Evolutionary conservation across 2,113 vertebrate species (phyloP).

Genomic region (Dunckerocampus dactyliophorus): DNA sequence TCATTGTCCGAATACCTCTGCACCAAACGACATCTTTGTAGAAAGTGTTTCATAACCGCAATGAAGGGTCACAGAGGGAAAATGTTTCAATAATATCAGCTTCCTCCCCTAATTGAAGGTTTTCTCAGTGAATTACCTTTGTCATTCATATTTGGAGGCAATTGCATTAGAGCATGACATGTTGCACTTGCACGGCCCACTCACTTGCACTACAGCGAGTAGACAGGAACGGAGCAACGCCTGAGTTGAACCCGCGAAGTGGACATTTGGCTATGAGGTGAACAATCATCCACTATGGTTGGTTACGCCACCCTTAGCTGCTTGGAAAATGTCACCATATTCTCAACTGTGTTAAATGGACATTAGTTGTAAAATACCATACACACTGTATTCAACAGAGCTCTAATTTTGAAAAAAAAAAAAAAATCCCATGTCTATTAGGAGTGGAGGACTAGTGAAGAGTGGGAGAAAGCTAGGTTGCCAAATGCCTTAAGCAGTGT

Average conservation of each 20-base stretch:
- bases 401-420: no score
- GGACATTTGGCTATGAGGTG: not conserved
- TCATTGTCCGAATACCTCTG: not conserved
- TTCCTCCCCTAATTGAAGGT: slow-evolving; percentile 6
- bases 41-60: not conserved
- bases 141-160: slow-evolving; percentile 24
- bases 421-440: no score
- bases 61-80: not conserved
- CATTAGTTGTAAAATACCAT: no score
- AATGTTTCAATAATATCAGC: slow-evolving; percentile 4
- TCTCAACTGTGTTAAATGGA: no score
- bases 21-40: not conserved
- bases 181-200: slow-evolving; percentile 24
- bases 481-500: no score
- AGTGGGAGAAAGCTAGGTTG: no score
- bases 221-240: not conserved
- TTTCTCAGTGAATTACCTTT: slow-evolving; percentile 3
- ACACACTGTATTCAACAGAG: no score
- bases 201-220: slow-evolving; percentile 11
- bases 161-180: slow-evolving; percentile 26
- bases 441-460: no score
- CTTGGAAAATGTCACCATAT: no score
- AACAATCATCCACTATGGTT: not conserved
- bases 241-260: not conserved
- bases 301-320: not conserved